These are phyloP conservation scores for Rhagonycha lutea DNA, from an alignment of 2,888 invertebrate species.

Conservation along the genomic window DNA sequence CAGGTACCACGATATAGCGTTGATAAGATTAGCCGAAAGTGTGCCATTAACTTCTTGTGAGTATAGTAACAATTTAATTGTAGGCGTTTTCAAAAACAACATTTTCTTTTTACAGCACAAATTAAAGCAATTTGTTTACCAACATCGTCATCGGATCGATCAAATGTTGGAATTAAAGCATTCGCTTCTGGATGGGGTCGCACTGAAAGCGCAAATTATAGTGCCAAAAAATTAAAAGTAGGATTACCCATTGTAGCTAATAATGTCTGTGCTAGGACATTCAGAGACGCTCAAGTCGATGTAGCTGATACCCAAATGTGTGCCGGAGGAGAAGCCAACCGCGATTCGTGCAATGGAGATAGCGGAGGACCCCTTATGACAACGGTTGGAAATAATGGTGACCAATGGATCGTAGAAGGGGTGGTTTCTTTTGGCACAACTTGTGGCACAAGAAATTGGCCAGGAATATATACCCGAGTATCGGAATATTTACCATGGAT, in stretches of 20 bases:
- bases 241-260: neutral
- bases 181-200: conserved; percentile 7
- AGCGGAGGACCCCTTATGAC: conserved; percentile 9
- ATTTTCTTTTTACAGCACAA: neutral
- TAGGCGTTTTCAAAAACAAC: neutral
- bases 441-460: neutral
- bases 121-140: neutral
- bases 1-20: conserved; percentile 47
- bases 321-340: conserved; percentile 47
- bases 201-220: conserved; percentile 8
- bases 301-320: conserved; percentile 4
- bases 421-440: neutral
- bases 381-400: neutral
- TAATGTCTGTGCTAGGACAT: conserved; percentile 45
- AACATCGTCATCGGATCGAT: neutral
- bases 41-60: neutral
- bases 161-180: conserved; percentile 30
- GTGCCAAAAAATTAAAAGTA: conserved; percentile 12
- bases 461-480: neutral
- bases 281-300: neutral
- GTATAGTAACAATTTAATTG: neutral
- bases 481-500: neutral
- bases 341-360: conserved; percentile 12
- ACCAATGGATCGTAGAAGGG: neutral
- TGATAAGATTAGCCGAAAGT: conserved; percentile 54